These are phyloP conservation scores for Notolepis coatsorum DNA, from an alignment of 2,797 vertebrate species.

Conservation along the genomic window DNA sequence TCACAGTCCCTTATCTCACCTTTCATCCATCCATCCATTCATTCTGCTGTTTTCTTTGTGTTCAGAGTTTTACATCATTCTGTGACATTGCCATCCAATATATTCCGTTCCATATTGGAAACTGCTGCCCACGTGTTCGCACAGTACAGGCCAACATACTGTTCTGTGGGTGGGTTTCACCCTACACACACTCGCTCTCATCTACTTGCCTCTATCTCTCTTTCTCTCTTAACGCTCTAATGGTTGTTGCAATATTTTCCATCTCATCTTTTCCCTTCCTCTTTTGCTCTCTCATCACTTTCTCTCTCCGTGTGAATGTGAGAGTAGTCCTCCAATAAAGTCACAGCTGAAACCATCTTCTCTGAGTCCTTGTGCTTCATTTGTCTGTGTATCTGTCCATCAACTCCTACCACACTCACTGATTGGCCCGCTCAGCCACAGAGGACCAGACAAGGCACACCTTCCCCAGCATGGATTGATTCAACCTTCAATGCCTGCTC, in stretches of 20 bases:
- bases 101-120: too few relatives aligned
- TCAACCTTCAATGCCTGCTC: slow-evolving; percentile 57
- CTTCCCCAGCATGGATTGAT: slow-evolving; percentile 72
- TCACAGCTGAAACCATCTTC: slow-evolving; percentile 85
- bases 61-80: slow-evolving; percentile 22
- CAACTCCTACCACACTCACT: slow-evolving; percentile 72
- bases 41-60: slow-evolving; percentile 39
- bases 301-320: slow-evolving; percentile 76
- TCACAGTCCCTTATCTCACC: slow-evolving; percentile 8
- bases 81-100: too few relatives aligned
- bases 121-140: too few relatives aligned
- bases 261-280: slow-evolving; percentile 65
- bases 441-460: slow-evolving; percentile 56
- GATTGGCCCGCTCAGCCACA: slow-evolving; percentile 43
- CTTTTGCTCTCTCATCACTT: slow-evolving; percentile 67
- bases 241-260: slow-evolving; percentile 62
- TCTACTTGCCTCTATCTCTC: slow-evolving; percentile 20
- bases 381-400: slow-evolving; percentile 86
- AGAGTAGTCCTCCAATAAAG: slow-evolving; percentile 80
- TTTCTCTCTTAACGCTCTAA: slow-evolving; percentile 44
- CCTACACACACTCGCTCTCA: too few relatives aligned
- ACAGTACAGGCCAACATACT: background rate
- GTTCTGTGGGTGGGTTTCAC: slow-evolving; percentile 47
- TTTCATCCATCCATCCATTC: slow-evolving; percentile 12
- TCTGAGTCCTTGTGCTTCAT: slow-evolving; percentile 87